Percentiles rank a stretch among this genome's conserved stretches.
Conservation (phyloP, 2,888 invertebrate species). For the Agrochola litura region DNA sequence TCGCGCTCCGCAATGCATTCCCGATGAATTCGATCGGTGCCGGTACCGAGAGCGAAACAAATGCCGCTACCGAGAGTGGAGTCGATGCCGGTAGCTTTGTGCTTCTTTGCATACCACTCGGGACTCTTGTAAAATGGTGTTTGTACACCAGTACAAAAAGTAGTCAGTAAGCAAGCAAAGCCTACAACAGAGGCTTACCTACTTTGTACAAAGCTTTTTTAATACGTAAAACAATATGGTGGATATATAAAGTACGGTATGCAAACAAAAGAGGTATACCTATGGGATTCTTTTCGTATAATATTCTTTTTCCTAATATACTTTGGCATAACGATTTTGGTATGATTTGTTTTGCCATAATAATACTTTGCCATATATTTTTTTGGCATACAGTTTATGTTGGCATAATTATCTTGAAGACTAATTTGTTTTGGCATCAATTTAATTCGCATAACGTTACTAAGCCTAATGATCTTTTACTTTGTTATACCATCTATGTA, state of each 20-base stretch:
- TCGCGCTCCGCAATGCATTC: slow-evolving; percentile 43
- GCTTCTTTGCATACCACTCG: slow-evolving; percentile 25
- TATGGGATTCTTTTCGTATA: no score
- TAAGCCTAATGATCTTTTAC: no score
- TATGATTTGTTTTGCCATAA: no score
- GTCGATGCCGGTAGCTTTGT: slow-evolving; percentile 38
- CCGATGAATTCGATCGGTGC: slow-evolving; percentile 48
- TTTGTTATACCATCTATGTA: no score
- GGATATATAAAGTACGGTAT: not conserved
- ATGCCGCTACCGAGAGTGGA: slow-evolving; percentile 4
- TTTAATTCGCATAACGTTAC: no score
- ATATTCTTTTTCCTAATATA: no score
- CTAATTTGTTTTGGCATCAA: no score
- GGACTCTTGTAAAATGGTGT: slow-evolving; percentile 12
- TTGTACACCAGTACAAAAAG: not conserved
- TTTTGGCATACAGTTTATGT: no score
- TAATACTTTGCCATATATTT: no score
- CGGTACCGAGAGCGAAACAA: not conserved
- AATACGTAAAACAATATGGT: slow-evolving; percentile 5
- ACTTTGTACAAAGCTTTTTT: not conserved
- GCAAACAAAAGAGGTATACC: not conserved
- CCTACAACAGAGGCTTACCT: not conserved
- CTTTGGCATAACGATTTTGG: no score
- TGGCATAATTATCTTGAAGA: no score
- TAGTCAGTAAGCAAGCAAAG: no score